Evolutionary conservation across 2,797 vertebrate species (phyloP).

Genomic region (Picus viridis): DNA sequence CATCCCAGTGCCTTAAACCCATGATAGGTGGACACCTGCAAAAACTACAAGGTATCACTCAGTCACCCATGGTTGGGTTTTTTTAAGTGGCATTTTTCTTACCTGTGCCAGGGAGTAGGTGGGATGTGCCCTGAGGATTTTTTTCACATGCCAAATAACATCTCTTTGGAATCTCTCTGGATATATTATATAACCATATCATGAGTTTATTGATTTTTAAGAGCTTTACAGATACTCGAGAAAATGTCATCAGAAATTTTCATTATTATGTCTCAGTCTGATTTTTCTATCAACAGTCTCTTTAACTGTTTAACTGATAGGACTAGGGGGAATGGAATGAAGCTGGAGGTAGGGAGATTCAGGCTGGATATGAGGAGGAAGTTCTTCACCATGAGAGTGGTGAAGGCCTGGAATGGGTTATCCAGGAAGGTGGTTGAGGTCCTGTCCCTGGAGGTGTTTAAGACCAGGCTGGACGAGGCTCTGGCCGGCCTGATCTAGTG

Average conservation of each 20-base stretch:
- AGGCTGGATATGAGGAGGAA: too few relatives aligned
- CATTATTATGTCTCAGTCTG: not conserved
- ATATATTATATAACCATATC: not conserved
- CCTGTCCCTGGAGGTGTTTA: too few relatives aligned
- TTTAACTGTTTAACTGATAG: too few relatives aligned
- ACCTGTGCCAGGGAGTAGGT: not conserved
- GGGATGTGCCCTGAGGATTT: not conserved
- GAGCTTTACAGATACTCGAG: not conserved
- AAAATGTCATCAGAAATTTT: not conserved
- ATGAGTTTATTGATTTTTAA: not conserved
- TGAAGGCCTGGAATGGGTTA: too few relatives aligned
- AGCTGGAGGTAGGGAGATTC: too few relatives aligned
- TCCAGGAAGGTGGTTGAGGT: too few relatives aligned
- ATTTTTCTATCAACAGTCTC: not conserved
- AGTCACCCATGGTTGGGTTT: not conserved
- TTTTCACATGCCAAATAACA: not conserved
- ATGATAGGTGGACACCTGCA: not conserved
- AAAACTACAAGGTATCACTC: not conserved
- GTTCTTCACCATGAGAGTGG: too few relatives aligned
- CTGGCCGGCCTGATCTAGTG: too few relatives aligned
- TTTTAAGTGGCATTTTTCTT: not conserved
- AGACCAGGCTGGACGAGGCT: too few relatives aligned
- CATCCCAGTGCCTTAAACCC: too few relatives aligned
- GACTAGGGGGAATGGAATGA: too few relatives aligned
- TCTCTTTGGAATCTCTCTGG: not conserved